Evolutionary conservation across 1,140 invertebrate genomes (phyloP).

Genomic region (Mamestra configurata): DNA sequence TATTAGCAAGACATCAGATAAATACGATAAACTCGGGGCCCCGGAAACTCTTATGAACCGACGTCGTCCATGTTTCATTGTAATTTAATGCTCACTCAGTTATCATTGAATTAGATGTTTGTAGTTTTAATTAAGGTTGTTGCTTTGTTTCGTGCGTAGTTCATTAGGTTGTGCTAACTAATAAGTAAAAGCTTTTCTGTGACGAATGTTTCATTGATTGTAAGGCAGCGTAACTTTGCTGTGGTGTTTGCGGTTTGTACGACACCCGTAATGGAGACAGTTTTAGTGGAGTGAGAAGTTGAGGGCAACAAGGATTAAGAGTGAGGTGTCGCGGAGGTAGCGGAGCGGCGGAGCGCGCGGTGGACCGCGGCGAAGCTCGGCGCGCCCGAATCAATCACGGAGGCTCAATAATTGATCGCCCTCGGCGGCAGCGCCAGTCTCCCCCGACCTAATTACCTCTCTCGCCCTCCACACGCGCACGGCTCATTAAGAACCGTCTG

Average conservation of each 20-base stretch:
- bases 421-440: constrained; percentile 59
- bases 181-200: neutral
- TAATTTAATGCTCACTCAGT: constrained; percentile 58
- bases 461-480: constrained; percentile 77
- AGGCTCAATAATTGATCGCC: constrained; percentile 80
- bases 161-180: constrained; percentile 6
- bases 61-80: constrained; percentile 66
- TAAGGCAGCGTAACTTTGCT: neutral
- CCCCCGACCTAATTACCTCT: constrained; percentile 79
- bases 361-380: constrained; percentile 47
- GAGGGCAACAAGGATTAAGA: constrained; percentile 53
- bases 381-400: constrained; percentile 77
- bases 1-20: constrained; percentile 82
- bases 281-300: constrained; percentile 46
- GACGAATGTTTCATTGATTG: neutral
- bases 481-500: constrained; percentile 84
- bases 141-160: neutral
- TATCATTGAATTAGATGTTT: constrained; percentile 37
- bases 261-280: constrained; percentile 36
- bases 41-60: constrained; percentile 72
- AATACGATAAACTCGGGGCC: constrained; percentile 67
- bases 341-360: constrained; percentile 45
- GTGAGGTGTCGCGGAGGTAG: constrained; percentile 30
- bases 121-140: constrained; percentile 12
- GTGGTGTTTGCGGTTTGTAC: constrained; percentile 18